These are phyloP conservation scores for Cataglyphis albicans DNA, from an alignment of 2,888 invertebrate genomes.

Conservation along the genomic window DNA sequence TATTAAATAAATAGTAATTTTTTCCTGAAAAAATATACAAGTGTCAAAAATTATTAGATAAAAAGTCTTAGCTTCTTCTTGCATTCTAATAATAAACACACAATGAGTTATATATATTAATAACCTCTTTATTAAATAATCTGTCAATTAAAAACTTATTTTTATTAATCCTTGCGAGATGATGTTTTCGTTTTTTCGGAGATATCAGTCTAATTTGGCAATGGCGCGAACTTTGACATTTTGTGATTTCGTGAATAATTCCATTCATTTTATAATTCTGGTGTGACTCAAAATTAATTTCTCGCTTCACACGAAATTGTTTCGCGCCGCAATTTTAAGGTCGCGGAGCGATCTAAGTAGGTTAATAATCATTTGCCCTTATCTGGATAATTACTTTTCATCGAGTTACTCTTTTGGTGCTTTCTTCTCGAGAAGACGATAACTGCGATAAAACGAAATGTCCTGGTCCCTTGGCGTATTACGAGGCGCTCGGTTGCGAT, in stretches of 20 bases:
- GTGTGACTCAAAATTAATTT: background rate
- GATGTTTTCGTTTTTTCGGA: background rate
- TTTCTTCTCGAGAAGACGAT: slow-evolving; percentile 45
- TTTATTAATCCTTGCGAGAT: too few relatives aligned
- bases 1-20: background rate
- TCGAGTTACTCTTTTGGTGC: background rate
- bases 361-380: background rate
- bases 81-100: background rate
- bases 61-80: background rate
- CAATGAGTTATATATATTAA: background rate
- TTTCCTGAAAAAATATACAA: background rate
- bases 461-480: slow-evolving; percentile 76
- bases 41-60: background rate
- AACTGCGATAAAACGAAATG: slow-evolving; percentile 74
- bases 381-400: background rate
- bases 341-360: too few relatives aligned
- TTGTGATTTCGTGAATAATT: background rate
- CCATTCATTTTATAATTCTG: background rate
- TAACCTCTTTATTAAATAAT: background rate
- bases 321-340: background rate
- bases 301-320: background rate
- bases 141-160: background rate
- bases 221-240: background rate
- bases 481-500: slow-evolving; percentile 74
- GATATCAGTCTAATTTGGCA: background rate